Base-by-base conservation (phyloP, 2,888 invertebrate species). In the Deroplatys truncata region DNA sequence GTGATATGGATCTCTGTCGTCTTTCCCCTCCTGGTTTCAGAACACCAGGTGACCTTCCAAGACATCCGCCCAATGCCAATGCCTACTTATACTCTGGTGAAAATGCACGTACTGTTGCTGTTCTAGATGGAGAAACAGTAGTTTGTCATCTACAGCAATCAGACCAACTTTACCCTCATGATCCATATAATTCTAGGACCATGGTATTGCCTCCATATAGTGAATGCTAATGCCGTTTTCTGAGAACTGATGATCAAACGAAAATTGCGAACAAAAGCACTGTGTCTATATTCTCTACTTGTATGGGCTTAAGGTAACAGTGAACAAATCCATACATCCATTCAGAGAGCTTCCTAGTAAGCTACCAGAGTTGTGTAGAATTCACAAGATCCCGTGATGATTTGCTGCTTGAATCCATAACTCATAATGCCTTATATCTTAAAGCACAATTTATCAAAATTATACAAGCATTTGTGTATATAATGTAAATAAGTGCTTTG, bases 131-230 rank as follows among this genome's bases (percentile, higher is more conserved):
- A 85, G 96, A 97, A 92, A 97, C 97, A 90, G 98, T 98, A 90
- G 97, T 98, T 90, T 98, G 98, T 93, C 97, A 97, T 93, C 93
- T 98, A 92, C 97, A 98, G 93, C 97, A 97, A 83, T 96, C 95
- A 56, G 94, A 94, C 90, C 94, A 94, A 92, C 93, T 94, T 92
- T 95, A 94, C 92, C 93, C 94, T 91, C 94, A 94, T 90, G 89
- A 90, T 84, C 88, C 90, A 35, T 91, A 89, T 82, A 84, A 85
- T 31, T 43, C 89, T 28, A 88, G 90, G 82, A 90, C 91, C 90
- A 89, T 90, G 87, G 89, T 94, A 91, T 94, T 95, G 91, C 95
- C 95, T 91, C 95, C 95, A 91, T 95, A 95, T 93, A 95, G 95
- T 94, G 95, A 95, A 93, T 95, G 95, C 94, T 95, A 94, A 86